A percentile compares a stretch with the other conserved stretches of the same genome.
Evolutionary conservation across 2,113 vertebrate genomes (phyloP).

Genomic region (Nothocercus julius): DNA sequence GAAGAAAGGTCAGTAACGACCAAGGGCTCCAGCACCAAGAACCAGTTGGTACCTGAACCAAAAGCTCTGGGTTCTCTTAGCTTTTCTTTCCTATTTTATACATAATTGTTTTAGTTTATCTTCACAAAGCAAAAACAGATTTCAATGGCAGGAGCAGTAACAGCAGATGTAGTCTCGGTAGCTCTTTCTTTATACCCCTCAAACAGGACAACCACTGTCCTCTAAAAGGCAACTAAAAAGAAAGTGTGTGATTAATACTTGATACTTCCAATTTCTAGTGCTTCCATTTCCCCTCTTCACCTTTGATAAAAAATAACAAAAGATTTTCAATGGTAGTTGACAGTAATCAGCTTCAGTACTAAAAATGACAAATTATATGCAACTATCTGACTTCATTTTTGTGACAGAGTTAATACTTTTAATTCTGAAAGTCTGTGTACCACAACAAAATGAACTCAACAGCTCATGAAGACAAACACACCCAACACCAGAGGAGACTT

Average conservation of each 20-base stretch:
- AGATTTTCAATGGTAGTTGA: slow-evolving; percentile 2
- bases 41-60: background rate
- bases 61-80: background rate
- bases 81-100: background rate
- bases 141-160: background rate
- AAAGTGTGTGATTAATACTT: background rate
- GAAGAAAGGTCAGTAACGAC: background rate
- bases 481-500: background rate
- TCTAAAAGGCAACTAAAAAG: slow-evolving; percentile 11
- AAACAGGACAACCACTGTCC: background rate
- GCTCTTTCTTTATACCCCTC: background rate
- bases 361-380: slow-evolving; percentile 2
- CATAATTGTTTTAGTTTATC: background rate
- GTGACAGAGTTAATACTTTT: slow-evolving; percentile 30
- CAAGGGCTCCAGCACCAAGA: background rate
- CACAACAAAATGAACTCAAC: slow-evolving; percentile 16
- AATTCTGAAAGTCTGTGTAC: slow-evolving; percentile 1
- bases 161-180: background rate
- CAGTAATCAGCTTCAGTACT: slow-evolving; percentile 12
- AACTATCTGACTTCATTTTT: slow-evolving; percentile 29
- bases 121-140: background rate
- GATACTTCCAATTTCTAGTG: background rate
- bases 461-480: background rate
- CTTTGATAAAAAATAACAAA: slow-evolving; percentile 52
- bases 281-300: background rate